Evolutionary conservation across 2,888 invertebrate species (phyloP).

Genomic region (Phragmatobia fuliginosa): DNA sequence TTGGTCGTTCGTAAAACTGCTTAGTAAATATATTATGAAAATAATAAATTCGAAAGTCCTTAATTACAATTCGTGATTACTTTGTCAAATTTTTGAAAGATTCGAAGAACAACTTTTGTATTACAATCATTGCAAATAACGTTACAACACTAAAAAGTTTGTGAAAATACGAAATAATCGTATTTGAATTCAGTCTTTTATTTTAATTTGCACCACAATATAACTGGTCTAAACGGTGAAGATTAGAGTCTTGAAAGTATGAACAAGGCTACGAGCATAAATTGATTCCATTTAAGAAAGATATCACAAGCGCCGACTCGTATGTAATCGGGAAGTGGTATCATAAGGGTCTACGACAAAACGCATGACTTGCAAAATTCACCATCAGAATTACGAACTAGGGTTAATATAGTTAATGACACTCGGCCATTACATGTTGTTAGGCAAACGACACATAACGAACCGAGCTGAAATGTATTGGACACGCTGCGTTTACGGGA

Average conservation of each 20-base stretch:
- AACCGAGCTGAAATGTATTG: conserved; percentile 81
- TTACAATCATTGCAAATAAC: not conserved
- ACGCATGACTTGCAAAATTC: conserved; percentile 79
- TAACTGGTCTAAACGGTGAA: not conserved
- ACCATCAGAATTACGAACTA: conserved; percentile 70
- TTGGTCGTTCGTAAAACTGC: conserved; percentile 16
- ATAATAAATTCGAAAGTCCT: not conserved
- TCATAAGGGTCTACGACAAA: conserved; percentile 52
- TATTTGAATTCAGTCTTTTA: not conserved
- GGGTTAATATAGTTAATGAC: conserved; percentile 85
- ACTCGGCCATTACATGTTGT: conserved; percentile 80
- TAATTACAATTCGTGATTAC: not conserved
- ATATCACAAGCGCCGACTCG: conserved; percentile 49
- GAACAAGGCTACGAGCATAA: not conserved
- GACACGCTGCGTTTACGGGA: conserved; percentile 78
- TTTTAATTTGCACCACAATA: not conserved
- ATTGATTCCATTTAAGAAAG: conserved; percentile 38
- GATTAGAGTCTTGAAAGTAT: not conserved
- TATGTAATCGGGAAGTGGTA: conserved; percentile 54
- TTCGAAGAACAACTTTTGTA: not conserved
- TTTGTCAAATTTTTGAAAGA: not conserved
- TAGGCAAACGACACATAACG: conserved; percentile 82
- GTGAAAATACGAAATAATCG: not conserved
- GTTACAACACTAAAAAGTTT: not conserved
- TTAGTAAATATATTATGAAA: not conserved